phyloP scores from a whole-genome alignment of 2,888 invertebrate species.

The Cacoxenus indagator region DNA sequence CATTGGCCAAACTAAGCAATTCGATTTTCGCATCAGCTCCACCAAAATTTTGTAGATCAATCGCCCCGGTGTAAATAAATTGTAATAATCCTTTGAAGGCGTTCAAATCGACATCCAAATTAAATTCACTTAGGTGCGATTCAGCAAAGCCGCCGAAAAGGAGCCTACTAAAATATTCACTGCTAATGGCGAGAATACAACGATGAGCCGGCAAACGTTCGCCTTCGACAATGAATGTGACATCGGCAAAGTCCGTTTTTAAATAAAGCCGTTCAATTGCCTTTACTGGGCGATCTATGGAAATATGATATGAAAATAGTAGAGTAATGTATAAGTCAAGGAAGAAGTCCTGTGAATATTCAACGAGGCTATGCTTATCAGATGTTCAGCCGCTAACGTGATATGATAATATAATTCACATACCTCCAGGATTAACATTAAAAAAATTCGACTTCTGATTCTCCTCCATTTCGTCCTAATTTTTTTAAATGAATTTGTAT shows the following conservation, averaged over 20 bases:
- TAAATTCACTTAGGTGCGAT: not conserved
- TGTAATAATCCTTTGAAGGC: not conserved
- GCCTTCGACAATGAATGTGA: not conserved
- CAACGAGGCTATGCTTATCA: too few species aligned
- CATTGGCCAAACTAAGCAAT: not conserved
- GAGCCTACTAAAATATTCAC: not conserved
- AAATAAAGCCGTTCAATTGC: not conserved
- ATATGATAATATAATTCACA: too few species aligned
- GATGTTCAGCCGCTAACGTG: too few species aligned
- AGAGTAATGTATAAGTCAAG: too few species aligned
- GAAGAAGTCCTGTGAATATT: too few species aligned
- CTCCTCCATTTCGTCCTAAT: too few species aligned
- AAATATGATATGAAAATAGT: too few species aligned
- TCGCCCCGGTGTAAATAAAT: not conserved
- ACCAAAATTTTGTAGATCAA: not conserved
- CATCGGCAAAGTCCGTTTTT: not conserved
- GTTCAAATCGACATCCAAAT: not conserved
- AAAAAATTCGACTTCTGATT: too few species aligned
- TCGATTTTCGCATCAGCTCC: not conserved
- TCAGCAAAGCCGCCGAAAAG: not conserved
- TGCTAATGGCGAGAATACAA: not conserved
- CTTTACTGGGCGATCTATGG: not conserved
- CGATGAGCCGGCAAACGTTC: not conserved
- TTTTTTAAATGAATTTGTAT: too few species aligned
- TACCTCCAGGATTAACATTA: too few species aligned